Percentiles rank a stretch among this genome's conserved stretches.
These are phyloP conservation scores for Agapornis roseicollis DNA, from an alignment of 2,113 vertebrate genomes.

Conservation along the genomic window DNA sequence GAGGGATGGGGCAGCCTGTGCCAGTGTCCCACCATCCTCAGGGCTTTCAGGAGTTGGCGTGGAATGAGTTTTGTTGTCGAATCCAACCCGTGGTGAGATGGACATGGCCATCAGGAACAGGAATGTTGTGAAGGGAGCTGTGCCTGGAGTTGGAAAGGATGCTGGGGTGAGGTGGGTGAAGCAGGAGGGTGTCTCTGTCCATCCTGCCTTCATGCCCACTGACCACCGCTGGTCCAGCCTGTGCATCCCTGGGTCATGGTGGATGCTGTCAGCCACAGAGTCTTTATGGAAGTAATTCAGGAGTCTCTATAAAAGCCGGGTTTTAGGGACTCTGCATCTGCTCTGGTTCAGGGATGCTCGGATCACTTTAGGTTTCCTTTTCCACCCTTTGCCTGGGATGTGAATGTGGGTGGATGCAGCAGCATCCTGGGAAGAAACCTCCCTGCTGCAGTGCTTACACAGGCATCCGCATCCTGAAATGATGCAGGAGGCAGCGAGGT, in stretches of 20 bases:
- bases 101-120: accelerated
- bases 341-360: neutral
- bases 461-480: neutral
- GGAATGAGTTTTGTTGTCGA: neutral
- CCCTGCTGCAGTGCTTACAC: neutral
- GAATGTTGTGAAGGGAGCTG: neutral
- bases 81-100: too few species aligned
- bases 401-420: neutral
- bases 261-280: neutral
- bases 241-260: accelerated
- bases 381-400: neutral
- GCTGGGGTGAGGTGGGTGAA: neutral
- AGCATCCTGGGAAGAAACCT: neutral
- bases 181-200: neutral
- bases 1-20: neutral
- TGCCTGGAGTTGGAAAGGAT: neutral
- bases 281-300: neutral
- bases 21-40: neutral
- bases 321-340: neutral
- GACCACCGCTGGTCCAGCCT: accelerated
- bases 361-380: neutral
- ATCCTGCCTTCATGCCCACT: neutral
- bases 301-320: too few species aligned
- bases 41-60: neutral
- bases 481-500: neutral